Evolutionary conservation across 2,797 vertebrate species (phyloP), one percentile per base, ranked within the genome.

Genomic region (Acanthornis magna): DNA sequence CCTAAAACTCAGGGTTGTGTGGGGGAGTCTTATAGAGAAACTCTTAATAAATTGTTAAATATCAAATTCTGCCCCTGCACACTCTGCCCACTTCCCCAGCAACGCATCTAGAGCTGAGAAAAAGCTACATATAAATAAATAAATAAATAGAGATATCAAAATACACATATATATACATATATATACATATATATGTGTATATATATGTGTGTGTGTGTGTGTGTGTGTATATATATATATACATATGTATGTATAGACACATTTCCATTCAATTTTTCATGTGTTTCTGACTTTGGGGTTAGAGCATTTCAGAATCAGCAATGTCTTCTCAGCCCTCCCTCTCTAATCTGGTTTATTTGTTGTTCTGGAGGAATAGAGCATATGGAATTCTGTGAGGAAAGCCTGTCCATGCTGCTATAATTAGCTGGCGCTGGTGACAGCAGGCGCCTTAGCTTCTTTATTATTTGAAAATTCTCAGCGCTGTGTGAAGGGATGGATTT

Each of bases 361-460:
- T 80, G 81, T 63, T 50, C 79, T 1, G 27, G 53, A n/a, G 82
- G 57, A 86, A 25, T 42, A 26, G 1, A 4, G 51, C 73, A 73
- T 61, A 72, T 66, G 88, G 86, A 85, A 87, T 92, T 93, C 66
- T 91, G 89, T n/a, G 58, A 66, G 62, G 89, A 70, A 84, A 84
- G 83, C 61, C 86, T 79, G 88, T 32, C 91, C 55, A 1, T 30
- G 34, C 93, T 75, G 71, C 92, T 89, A 16, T 93, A 87, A 89
- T 88, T 81, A 91, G 91, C 71, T 51, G 32, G 11, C 27, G 21
- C 4, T 45, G 83, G 58, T 81, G 86, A 72, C 88, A 96, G 83
- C 88, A 91, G 88, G 86, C 77, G 50, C 74, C 83, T 88, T 48
- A 54, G 70, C 77, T 88, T 36, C 84, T 66, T 92, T 57, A 80